Base-by-base conservation (phyloP, 2,888 invertebrate species). In the Oconnorella tubifera region DNA sequence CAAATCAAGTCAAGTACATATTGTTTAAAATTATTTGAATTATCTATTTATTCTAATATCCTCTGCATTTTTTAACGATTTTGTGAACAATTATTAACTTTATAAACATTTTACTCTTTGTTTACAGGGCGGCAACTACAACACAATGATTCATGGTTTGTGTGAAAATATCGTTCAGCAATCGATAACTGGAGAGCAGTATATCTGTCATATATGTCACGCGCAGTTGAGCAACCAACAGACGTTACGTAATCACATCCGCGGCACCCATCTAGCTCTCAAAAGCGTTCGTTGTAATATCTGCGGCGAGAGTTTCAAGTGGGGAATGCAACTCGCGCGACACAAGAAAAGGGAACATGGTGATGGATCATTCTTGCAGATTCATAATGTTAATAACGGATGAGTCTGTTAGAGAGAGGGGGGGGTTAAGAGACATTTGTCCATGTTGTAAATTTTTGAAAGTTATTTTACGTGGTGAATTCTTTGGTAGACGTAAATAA, bases 241-340 rank as follows among this genome's bases (percentile, higher is more conserved):
- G 4, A 58, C 62, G 23, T 59, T 66, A 23, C 48, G 53, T 10
- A 66, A 67, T 50, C 67, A 67, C 64, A 64, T 67, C 28, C 67
- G 64, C 29, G 67, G 67, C 53, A 64, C 61, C 27, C 67, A 67
- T 25, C 62, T 64, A 14, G 67, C 67, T 1, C 62, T 61, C 29
- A 64, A 67, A 48, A 48, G 56, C 23, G 55, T 49, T 25, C 60
- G 58, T n/a, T 67, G 67, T 57, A 59, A 65, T 40, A 28, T 67
- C 33, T 67, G 67, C 56, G 67, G 67, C 6, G 65, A 67, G 40
- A 67, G 66, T 33, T 67, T 67, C 59, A 65, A 65, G 51, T 67
- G 67, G 67, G 50, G 62, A 4, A 64, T 62, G 62, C 65, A 65
- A 27, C 63, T 67, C 33, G 64, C 65, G 28, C 27, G 59, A 33